phyloP scores from a whole-genome alignment of 2,113 vertebrate genomes.

The Fulmarus glacialis region DNA sequence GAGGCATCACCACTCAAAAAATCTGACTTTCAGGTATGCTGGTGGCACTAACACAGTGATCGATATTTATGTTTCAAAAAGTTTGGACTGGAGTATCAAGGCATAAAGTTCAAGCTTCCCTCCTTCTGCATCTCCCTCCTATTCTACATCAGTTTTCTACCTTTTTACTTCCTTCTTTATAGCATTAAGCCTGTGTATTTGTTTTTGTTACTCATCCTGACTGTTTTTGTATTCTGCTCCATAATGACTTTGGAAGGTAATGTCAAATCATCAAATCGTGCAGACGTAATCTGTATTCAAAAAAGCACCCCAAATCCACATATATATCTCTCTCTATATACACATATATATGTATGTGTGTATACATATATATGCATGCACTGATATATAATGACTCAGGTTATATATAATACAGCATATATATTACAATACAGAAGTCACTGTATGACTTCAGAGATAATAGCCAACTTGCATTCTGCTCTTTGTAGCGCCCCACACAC shows the following conservation, averaged over 20 bases:
- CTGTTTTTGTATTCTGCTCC: constrained; percentile 4
- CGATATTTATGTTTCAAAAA: neutral
- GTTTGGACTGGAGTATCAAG: neutral
- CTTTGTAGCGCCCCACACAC: neutral
- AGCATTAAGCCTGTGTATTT: neutral
- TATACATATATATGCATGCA: neutral
- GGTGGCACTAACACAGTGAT: neutral
- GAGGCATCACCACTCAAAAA: neutral
- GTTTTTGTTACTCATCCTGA: constrained; percentile 8
- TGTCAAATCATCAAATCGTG: neutral
- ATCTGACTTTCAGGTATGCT: neutral
- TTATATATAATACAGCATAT: neutral
- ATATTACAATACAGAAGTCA: constrained; percentile 7
- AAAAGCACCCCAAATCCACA: neutral
- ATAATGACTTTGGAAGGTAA: neutral
- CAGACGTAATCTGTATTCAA: constrained; percentile 7
- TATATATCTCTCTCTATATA: neutral
- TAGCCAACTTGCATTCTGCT: neutral
- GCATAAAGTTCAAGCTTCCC: neutral
- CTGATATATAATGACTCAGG: neutral
- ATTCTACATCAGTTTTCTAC: neutral
- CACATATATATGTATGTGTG: neutral
- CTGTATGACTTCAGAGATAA: constrained; percentile 21
- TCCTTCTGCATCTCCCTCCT: neutral
- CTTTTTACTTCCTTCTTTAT: neutral